phyloP scores from a whole-genome alignment of 2,113 vertebrate species.

The Talpa occidentalis region DNA sequence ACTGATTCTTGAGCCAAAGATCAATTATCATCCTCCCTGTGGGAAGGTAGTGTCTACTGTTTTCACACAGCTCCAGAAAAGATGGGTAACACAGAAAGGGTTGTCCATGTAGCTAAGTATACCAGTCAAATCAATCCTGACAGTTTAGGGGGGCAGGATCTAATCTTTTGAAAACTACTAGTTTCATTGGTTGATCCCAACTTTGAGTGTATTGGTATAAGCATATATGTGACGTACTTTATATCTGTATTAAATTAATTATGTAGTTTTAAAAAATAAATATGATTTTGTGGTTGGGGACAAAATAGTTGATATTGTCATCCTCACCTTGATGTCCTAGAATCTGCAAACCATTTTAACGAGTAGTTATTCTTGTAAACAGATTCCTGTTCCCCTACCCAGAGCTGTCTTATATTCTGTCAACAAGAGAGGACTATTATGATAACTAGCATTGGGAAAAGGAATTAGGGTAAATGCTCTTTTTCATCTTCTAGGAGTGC shows the following conservation, averaged over 20 bases:
- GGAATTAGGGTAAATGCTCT: not conserved
- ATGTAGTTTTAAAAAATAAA: too few species aligned
- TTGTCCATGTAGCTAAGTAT: not conserved
- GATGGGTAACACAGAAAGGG: not conserved
- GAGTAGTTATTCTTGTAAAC: constrained; percentile 2
- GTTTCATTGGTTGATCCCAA: too few species aligned
- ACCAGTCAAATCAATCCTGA: not conserved
- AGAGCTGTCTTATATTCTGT: not conserved
- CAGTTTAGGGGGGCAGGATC: not conserved
- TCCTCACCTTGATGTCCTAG: not conserved
- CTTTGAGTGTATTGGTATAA: too few species aligned
- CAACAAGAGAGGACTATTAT: not conserved
- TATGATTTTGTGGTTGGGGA: too few species aligned
- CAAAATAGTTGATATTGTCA: too few species aligned
- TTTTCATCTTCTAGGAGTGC: not conserved
- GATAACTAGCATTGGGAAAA: not conserved
- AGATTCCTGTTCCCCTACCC: not conserved
- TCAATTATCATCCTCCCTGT: not conserved
- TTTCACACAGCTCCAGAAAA: constrained; percentile 39
- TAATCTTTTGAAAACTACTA: not conserved
- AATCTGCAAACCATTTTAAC: constrained; percentile 1
- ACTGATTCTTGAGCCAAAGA: not conserved
- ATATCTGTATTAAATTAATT: too few species aligned
- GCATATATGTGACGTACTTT: too few species aligned
- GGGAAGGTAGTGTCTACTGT: not conserved